Percentiles rank a stretch among this genome's conserved stretches.
Evolutionary conservation across 2,797 vertebrate species (phyloP).

Genomic region (Halcyon smyrnensis): DNA sequence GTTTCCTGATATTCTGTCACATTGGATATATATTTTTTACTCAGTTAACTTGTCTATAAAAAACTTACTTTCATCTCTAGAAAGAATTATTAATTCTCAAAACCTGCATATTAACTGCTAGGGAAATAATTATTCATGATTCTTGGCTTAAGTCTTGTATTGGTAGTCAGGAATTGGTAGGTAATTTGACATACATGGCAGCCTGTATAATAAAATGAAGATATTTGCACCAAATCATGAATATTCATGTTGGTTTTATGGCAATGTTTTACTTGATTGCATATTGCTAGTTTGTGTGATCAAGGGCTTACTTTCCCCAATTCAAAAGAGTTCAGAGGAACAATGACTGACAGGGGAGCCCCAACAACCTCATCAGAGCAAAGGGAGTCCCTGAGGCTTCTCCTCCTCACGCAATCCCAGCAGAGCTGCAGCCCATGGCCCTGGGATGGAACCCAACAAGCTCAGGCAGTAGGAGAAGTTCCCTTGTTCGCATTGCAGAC

Average conservation of each 20-base stretch:
- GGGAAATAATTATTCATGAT: background rate
- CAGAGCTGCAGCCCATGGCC: rapidly evolving
- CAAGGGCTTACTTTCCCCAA: background rate
- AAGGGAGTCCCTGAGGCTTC: background rate
- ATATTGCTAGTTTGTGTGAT: background rate
- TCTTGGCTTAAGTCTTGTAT: background rate
- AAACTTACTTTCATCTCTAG: background rate
- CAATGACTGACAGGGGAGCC: rapidly evolving
- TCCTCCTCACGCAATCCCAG: rapidly evolving
- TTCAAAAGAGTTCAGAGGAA: background rate
- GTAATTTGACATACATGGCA: background rate
- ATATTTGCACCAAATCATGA: background rate
- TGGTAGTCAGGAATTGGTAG: background rate
- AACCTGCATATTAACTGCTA: background rate
- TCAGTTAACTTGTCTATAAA: background rate
- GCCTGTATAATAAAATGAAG: background rate
- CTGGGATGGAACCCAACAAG: background rate
- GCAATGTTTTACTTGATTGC: background rate
- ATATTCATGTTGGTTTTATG: background rate
- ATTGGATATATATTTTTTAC: background rate
- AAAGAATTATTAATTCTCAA: background rate
- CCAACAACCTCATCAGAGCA: background rate
- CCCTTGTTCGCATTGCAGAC: background rate
- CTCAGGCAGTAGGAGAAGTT: rapidly evolving
- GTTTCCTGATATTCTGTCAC: background rate